A percentile compares a stretch with the other conserved stretches of the same genome.
Conservation (phyloP, 2,797 vertebrate species). For the Pipistrellus nathusii region DNA sequence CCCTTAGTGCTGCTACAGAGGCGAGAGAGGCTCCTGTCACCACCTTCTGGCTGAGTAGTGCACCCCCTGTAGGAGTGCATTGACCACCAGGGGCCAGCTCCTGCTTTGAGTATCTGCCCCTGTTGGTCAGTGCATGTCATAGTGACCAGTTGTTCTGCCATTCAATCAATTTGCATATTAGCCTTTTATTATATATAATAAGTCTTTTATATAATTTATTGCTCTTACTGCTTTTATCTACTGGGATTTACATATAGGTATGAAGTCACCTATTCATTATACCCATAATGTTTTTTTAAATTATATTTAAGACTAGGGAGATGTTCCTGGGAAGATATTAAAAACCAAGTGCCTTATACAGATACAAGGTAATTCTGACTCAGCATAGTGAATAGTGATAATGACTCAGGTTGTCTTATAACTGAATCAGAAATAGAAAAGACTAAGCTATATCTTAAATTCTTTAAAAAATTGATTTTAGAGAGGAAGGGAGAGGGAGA, state of each 20-base stretch:
- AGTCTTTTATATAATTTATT: constrained; percentile 26
- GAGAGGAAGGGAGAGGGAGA: too few species aligned
- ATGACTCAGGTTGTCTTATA: neutral
- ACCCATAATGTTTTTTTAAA: neutral
- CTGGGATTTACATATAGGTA: neutral
- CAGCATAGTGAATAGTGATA: neutral
- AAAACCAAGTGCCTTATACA: neutral
- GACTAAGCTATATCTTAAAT: neutral
- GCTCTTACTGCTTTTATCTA: neutral
- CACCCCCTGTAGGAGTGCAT: too few species aligned
- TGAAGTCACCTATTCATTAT: neutral
- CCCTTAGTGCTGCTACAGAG: too few species aligned
- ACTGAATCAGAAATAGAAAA: neutral
- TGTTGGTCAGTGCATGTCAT: too few species aligned
- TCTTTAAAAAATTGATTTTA: too few species aligned
- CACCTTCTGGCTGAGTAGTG: too few species aligned
- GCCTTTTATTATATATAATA: too few species aligned
- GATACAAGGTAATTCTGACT: neutral
- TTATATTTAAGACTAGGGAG: constrained; percentile 6
- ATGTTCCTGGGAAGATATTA: neutral
- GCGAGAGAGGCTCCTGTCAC: too few species aligned
- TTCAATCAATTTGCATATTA: too few species aligned
- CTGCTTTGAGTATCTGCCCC: too few species aligned
- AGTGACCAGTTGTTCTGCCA: too few species aligned
- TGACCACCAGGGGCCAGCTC: too few species aligned